Percentiles rank a stretch among this genome's conserved stretches.
phyloP scores from a whole-genome alignment of 2,888 invertebrate species.

The Cataglyphis rosenhaueri region DNA sequence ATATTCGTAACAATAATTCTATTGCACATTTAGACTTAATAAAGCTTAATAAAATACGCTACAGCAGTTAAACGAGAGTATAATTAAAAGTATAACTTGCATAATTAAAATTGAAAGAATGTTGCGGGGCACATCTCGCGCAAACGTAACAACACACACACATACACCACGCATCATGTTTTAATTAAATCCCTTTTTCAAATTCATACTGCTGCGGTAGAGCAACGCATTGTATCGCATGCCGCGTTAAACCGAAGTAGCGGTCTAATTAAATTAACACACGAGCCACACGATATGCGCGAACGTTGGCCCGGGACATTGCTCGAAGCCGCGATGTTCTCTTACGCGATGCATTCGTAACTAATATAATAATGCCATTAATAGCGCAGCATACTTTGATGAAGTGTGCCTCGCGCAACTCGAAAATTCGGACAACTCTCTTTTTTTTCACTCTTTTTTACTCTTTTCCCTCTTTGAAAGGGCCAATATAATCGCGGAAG shows the following conservation, averaged over 20 bases:
- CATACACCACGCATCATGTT: conserved; percentile 36
- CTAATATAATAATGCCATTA: conserved; percentile 29
- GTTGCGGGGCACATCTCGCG: conserved; percentile 30
- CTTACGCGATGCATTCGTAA: conserved; percentile 16
- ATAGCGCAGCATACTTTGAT: conserved; percentile 31
- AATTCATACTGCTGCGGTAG: conserved; percentile 39
- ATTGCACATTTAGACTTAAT: conserved; percentile 5
- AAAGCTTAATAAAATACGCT: conserved; percentile 42
- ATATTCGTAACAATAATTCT: conserved; percentile 8
- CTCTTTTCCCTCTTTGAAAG: conserved; percentile 22
- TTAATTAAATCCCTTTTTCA: conserved; percentile 51
- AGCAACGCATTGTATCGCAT: conserved; percentile 14
- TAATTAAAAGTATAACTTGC: conserved; percentile 45
- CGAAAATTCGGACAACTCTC: conserved; percentile 55
- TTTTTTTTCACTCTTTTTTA: not conserved
- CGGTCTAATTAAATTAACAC: conserved; percentile 53
- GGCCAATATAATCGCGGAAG: conserved; percentile 68
- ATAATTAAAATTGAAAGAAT: conserved; percentile 50
- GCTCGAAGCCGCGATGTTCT: conserved; percentile 20
- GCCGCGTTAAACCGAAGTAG: conserved; percentile 48
- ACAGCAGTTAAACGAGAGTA: conserved; percentile 20
- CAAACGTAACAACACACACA: conserved; percentile 11
- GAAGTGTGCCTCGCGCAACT: conserved; percentile 59
- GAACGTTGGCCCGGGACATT: not conserved
- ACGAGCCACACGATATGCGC: conserved; percentile 1